A percentile compares a stretch with the other conserved stretches of the same genome.
Conservation (phyloP, 2,888 invertebrate genomes). For the Drosophila helvetica region DNA sequence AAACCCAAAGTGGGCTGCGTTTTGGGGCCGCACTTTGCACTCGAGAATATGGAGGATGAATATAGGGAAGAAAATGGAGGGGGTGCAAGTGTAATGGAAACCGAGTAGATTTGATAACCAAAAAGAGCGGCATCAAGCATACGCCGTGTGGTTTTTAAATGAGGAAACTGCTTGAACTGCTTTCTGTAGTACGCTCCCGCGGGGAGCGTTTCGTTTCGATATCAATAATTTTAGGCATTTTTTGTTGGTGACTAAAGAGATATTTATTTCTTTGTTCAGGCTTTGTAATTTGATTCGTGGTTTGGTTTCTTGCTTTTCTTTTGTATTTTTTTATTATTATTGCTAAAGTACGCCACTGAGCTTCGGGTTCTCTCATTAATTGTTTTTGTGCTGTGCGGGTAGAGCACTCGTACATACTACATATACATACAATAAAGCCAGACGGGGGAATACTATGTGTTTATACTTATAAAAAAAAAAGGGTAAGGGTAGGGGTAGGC, state of each 20-base stretch:
- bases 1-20: too few relatives aligned
- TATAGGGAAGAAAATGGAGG: too few relatives aligned
- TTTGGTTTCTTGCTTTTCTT: not conserved
- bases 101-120: too few relatives aligned
- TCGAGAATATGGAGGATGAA: too few relatives aligned
- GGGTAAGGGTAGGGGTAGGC: not conserved
- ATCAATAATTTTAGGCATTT: not conserved
- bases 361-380: constrained; percentile 21
- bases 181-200: too few relatives aligned
- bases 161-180: not conserved
- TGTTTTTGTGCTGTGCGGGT: constrained; percentile 25
- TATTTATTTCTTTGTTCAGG: not conserved
- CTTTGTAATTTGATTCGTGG: not conserved
- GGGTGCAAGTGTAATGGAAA: too few relatives aligned
- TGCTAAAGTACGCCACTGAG: constrained; percentile 56
- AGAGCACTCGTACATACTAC: constrained; percentile 2
- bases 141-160: constrained; percentile 16
- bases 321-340: constrained; percentile 31
- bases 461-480: too few relatives aligned
- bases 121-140: constrained; percentile 11
- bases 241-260: not conserved
- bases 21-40: too few relatives aligned
- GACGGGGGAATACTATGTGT: too few relatives aligned
- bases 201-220: too few relatives aligned
- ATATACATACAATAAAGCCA: too few relatives aligned